Base-by-base conservation (phyloP, 2,113 vertebrate species). In the Probosciger aterrimus region DNA sequence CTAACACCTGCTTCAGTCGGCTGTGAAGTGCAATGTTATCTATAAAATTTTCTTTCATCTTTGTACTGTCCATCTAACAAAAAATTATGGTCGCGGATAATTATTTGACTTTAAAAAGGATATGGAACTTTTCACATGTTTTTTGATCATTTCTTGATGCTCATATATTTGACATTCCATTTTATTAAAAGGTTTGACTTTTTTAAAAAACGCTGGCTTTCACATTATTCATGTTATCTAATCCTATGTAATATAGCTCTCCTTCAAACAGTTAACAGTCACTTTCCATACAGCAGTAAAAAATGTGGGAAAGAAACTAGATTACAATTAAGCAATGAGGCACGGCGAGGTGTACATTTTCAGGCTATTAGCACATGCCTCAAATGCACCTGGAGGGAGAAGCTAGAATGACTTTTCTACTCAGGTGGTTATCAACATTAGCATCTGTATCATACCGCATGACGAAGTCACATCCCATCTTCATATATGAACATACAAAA, bases 1-100 rank as follows among this genome's bases (percentile, higher is more conserved):
- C 99, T 99, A 99, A 99, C 99, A 99, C 98, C 99, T 99, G 98
- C 98, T 98, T 98, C 98, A 98, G 98, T 99, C 96, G 84, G 97
- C 98, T 98, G 98, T 98, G 98, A 98, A 98, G 98, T 92, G 96
- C 82, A 96, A 97, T 97, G 97, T 96, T 98, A 98, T 98, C 97
- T 97, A 95, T 96, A 97, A 97, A 97, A 97, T 97, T 97, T 86
- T 93, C 97, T 99, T 99, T 99, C 97, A 99, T 99, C 99, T 99
- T 96, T 91, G 89, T 92, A 96, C 95, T 98, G 97, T 98, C 98
- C 98, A 98, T 98, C 96, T 92, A 98, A 96, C 87, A 97, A 96
- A 95, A 95, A 96, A 96, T 78, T 70, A 83, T 89, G 73, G 87
- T 70, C 83, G 92, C 90, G 79, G 93, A 86, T 97, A 98, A 98